Evolutionary conservation across 2,797 vertebrate genomes (phyloP), one percentile per base, ranked within the genome.

Genomic region (Aselliscus stoliczkanus): DNA sequence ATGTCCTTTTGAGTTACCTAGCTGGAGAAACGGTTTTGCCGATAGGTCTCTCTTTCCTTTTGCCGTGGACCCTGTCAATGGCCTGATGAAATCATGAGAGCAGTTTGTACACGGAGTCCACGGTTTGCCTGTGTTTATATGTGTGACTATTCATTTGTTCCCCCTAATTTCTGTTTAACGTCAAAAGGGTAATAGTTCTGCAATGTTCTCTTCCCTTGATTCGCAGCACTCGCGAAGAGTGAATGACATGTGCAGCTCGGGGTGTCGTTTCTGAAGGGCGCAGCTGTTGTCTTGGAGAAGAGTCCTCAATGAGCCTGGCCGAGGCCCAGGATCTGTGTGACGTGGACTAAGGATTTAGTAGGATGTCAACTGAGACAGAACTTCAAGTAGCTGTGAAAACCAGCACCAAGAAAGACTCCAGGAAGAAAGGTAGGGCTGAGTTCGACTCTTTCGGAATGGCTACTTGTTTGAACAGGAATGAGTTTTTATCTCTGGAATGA

Each of bases 291-390:
- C 98, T 98, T 94, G 98, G 97, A 98, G 98, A 99, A 98, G 98
- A 96, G 47, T 98, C 98, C 99, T 99, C 98, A 98, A 99, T 99
- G 99, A 99, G 98, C 98, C 99, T 99, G 98, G 98, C 98, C 95
- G 85, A 98, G 99, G 98, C 98, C 98, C 98, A 98, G 98, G 99
- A 99, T 98, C 99, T 98, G 99, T 99, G 99, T 99, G 99, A 99
- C 98, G 98, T 99, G 98, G 99, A 99, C 98, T 99, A 99, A 99
- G 98, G 98, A 99, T 99, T 99, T 98, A 98, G 99, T 99, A 99
- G 99, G 99, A 99, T 99, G 99, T 99, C 99, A 99, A 99, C 99
- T 98, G 99, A 99, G 99, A 99, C 99, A 99, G 99, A 99, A 99
- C 98, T 99, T 99, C 99, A 99, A 99, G 98, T 99, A 98, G 99